Evolutionary conservation across 2,113 vertebrate genomes (phyloP).

Genomic region (Sapayoa aenigma): DNA sequence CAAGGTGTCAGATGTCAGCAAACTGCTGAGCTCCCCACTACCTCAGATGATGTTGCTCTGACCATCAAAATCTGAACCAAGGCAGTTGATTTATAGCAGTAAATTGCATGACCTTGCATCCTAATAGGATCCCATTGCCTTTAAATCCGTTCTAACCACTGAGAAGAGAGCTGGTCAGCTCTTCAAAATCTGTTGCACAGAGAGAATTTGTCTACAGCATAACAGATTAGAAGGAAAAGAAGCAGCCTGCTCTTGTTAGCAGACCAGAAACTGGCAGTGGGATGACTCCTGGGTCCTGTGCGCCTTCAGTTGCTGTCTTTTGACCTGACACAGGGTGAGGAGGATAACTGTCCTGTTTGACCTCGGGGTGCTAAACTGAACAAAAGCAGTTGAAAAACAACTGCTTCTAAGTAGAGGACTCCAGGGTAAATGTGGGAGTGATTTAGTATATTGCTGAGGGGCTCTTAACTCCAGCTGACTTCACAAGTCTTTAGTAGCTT

Average conservation of each 20-base stretch:
- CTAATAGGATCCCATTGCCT: neutral
- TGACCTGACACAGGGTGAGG: slow-evolving; percentile 3
- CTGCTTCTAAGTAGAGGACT: slow-evolving; percentile 19
- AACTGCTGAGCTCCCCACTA: neutral
- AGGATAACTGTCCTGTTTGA: neutral
- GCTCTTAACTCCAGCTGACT: slow-evolving; percentile 36
- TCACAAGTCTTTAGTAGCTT: slow-evolving; percentile 23
- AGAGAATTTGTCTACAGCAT: neutral
- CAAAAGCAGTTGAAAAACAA: slow-evolving; percentile 4
- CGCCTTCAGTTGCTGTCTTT: neutral
- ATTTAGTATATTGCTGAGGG: slow-evolving; percentile 35
- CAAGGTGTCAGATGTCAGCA: neutral
- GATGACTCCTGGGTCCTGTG: neutral
- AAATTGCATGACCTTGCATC: neutral
- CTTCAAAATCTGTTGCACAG: neutral
- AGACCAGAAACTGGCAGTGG: neutral
- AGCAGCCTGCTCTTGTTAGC: neutral
- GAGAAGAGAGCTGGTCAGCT: neutral
- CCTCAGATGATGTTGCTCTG: neutral
- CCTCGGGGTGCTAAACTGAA: neutral
- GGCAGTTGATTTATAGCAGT: neutral
- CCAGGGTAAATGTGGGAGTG: neutral
- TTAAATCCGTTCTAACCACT: neutral
- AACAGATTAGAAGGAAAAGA: neutral
- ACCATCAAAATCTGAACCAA: neutral